Evolutionary conservation across 1,140 invertebrate species (phyloP), one percentile per base, ranked within the genome.

Genomic region (Pogonognathellus flavescens): DNA sequence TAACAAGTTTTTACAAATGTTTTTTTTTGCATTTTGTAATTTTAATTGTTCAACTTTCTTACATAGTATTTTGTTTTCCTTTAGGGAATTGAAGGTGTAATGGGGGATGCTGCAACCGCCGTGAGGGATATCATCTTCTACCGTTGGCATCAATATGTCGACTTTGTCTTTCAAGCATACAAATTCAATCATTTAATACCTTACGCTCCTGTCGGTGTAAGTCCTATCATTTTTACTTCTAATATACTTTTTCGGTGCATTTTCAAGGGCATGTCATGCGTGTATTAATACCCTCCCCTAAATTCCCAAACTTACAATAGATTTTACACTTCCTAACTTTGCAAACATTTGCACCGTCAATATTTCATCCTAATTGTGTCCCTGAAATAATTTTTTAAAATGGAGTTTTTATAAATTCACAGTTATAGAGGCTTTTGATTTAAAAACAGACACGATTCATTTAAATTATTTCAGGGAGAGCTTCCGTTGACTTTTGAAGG

Each of bases 71-170:
- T 60, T 18, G 1, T 70, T 41, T 70, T 16, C 22, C 7, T 25
- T 25, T 66, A 31, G 62, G 22, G 62, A 31, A 8, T 31, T 25
- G 13, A 31, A 41, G 62, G 62, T 25, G 22, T 41, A 95, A 89
- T 91, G 93, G 0, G 92, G 94, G 0, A 95, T 94, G 60, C 60
- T 22, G 60, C 60, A 1, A 62, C 60, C 10, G 93, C 94, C 6
- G 94, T 95, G 95, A 92, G 91, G 25, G 91, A 92, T 86, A 91
- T 91, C 13, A 88, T 91, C 8, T 92, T 92, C 85, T 92, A 91
- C 87, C 89, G 90, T 25, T 90, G 89, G 89, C 91, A 92, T 85
- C 86, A 87, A 52, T 89, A 87, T 31, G 89, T 92, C 14, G 91
- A 92, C 84, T 88, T 90, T 20, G 84, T 92, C 8, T 92, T 92